These are phyloP conservation scores for Drosophila cracens DNA, from an alignment of 2,888 invertebrate species.

Conservation along the genomic window DNA sequence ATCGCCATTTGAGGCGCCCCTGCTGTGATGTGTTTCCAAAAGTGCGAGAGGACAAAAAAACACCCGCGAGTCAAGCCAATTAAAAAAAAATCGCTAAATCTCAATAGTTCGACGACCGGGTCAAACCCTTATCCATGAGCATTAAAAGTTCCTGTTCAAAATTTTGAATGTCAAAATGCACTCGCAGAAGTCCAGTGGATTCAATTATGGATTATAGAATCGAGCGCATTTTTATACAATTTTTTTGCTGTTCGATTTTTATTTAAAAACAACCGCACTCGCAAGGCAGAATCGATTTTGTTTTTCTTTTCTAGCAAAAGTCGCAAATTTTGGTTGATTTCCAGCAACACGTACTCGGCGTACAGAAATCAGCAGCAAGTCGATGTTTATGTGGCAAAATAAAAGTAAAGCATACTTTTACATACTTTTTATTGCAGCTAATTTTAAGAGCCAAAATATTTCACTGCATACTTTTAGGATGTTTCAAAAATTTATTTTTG, in stretches of 20 bases:
- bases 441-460: background rate
- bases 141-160: background rate
- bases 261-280: background rate
- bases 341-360: background rate
- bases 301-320: background rate
- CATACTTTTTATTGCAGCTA: background rate
- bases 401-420: background rate
- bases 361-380: background rate
- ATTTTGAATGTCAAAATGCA: background rate
- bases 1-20: constrained; percentile 17
- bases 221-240: background rate
- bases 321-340: constrained; percentile 2
- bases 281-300: background rate
- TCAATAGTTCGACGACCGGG: background rate
- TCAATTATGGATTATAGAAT: background rate
- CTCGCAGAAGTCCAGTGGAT: background rate
- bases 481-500: fast-evolving
- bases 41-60: background rate
- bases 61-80: background rate
- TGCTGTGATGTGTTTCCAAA: constrained; percentile 2
- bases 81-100: background rate
- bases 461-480: background rate
- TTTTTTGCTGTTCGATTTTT: background rate
- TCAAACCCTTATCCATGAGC: background rate
- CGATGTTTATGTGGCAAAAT: background rate